Evolutionary conservation across 2,797 vertebrate species (phyloP), one percentile per base, ranked within the genome.

Genomic region (Notoglanidium macrostoma): DNA sequence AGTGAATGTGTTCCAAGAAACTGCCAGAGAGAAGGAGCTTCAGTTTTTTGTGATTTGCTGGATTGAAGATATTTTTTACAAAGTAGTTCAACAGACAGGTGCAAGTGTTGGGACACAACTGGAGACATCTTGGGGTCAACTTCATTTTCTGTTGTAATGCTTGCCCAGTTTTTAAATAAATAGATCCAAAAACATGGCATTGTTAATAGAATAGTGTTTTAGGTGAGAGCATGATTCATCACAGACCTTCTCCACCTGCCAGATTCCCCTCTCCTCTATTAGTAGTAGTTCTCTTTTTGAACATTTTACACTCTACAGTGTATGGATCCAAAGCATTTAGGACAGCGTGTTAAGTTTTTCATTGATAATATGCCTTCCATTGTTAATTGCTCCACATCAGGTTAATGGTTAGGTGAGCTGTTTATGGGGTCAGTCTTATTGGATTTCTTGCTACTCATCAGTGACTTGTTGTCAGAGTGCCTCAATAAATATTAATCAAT

Each of bases 1-100:
- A 84, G 29, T 68, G 19, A 85, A 70, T 46, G n/a, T 67, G 72
- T 76, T 54, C 40, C 40, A 49, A 3, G 67, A 70, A 86, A 81
- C 26, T 35, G 23, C 2, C 8, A 57, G 63, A 86, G 21, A 46
- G n/a, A 19, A 1, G 19, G 35, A 23, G 51, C 29, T n/a, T 61
- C 23, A 32, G 51, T n/a, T 76, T 8, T 12, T 8, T 15, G 26
- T n/a, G 14, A 32, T 76, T 74, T 44, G 35, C 49, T 44, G 17
- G 44, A 35, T 23, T 72, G 4, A 40, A 84, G 15, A 84, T 57
- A 21, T 84, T 29, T 83, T 83, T 49, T 29, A 21, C 17, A 55
- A 55, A 70, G 44, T 65, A 65, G 11, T 84, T 51, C 21, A 35
- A 1, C 63, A 51, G 32, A 79, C 54, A 57, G 54, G 10, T 68